Percentiles rank a stretch among this genome's conserved stretches.
phyloP scores from a whole-genome alignment of 1,140 invertebrate genomes.

The Globodera rostochiensis region DNA sequence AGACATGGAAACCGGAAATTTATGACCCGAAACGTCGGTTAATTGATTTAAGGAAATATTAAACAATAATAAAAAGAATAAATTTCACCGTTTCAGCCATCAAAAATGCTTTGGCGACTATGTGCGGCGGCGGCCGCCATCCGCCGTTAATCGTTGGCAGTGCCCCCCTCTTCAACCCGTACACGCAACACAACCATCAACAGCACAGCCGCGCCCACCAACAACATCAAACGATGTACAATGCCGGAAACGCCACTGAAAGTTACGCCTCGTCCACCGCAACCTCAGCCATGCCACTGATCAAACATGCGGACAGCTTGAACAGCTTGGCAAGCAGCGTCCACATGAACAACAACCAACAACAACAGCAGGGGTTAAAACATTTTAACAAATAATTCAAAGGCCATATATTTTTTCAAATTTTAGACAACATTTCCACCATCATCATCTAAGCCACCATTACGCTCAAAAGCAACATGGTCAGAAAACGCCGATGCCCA shows the following conservation, averaged over 20 bases:
- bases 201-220: not conserved
- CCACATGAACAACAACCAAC: not conserved
- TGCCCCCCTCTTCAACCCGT: not conserved
- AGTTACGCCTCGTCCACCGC: constrained; percentile 24
- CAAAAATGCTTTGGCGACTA: not conserved
- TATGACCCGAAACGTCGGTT: not conserved
- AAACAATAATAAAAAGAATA: not conserved
- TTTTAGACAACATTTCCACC: no score
- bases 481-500: no score
- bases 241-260: not conserved
- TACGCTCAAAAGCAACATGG: no score
- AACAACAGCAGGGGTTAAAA: not conserved
- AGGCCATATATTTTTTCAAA: no score
- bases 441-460: no score
- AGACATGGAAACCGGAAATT: constrained; percentile 22
- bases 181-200: not conserved
- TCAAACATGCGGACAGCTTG: constrained; percentile 11
- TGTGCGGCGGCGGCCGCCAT: not conserved
- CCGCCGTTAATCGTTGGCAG: constrained; percentile 10
- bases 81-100: constrained; percentile 9
- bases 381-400: not conserved
- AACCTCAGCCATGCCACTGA: constrained; percentile 14
- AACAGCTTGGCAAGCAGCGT: constrained; percentile 10
- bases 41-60: not conserved
- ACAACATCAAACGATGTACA: not conserved